A percentile compares a stretch with the other conserved stretches of the same genome.
Evolutionary conservation across 2,797 vertebrate species (phyloP).

Genomic region (Gymnoscopelus microlampas): DNA sequence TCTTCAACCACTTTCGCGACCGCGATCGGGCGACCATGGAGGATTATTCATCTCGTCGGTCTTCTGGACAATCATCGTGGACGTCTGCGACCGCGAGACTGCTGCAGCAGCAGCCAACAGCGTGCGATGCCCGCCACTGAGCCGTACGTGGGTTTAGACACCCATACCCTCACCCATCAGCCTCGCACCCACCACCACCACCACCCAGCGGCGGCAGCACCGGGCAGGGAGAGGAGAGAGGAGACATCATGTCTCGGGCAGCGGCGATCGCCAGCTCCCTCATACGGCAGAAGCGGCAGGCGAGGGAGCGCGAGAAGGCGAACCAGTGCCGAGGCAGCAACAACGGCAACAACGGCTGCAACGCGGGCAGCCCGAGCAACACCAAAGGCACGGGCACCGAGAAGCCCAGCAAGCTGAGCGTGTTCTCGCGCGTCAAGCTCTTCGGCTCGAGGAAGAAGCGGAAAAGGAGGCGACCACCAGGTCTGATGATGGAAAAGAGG

Average conservation of each 20-base stretch:
- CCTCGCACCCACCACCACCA: conserved; percentile 14
- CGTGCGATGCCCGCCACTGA: conserved; percentile 70
- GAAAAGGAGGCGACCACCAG: conserved; percentile 91
- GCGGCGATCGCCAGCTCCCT: conserved; percentile 99
- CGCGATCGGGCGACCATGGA: too few relatives aligned
- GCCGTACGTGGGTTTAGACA: conserved; percentile 68
- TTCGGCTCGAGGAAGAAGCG: conserved; percentile 97
- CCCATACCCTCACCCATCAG: conserved; percentile 11
- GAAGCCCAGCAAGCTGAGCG: conserved; percentile 93
- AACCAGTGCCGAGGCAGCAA: conserved; percentile 92
- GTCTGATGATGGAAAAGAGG: conserved; percentile 76
- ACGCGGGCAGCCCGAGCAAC: conserved; percentile 95
- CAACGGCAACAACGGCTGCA: too few relatives aligned
- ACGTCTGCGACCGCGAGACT: conserved; percentile 55
- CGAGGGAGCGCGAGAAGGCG: conserved; percentile 95
- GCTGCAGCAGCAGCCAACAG: conserved; percentile 66
- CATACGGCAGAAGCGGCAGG: conserved; percentile 97
- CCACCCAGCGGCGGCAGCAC: conserved; percentile 35
- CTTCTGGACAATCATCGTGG: conserved; percentile 46
- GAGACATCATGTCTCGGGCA: conserved; percentile 86
- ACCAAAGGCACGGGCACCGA: conserved; percentile 90
- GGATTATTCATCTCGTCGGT: conserved; percentile 50
- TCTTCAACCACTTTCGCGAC: conserved; percentile 45
- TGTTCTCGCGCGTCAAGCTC: conserved; percentile 97
- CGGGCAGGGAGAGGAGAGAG: conserved; percentile 6